Evolutionary conservation across 2,888 invertebrate genomes (phyloP).

Genomic region (Schizotus pectinicornis): DNA sequence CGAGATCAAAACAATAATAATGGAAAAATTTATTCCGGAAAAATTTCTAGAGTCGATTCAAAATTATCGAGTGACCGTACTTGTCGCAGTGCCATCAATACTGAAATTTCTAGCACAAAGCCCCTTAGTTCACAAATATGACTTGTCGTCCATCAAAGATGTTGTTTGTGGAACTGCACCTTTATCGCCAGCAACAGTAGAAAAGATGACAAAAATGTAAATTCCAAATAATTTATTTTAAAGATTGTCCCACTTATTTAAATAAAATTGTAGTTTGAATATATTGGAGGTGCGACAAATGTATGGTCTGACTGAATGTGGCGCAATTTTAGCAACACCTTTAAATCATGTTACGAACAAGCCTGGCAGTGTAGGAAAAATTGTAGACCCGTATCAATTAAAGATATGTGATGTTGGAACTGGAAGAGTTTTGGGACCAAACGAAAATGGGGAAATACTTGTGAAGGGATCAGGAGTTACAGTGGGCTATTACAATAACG

Average conservation of each 20-base stretch:
- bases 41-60: background rate
- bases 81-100: constrained; percentile 2
- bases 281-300: constrained; percentile 19
- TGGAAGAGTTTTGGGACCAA: constrained; percentile 56
- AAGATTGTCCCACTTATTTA: no score
- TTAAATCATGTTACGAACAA: constrained; percentile 55
- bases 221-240: no score
- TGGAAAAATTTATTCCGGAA: no score
- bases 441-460: constrained; percentile 77
- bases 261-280: no score
- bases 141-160: constrained; percentile 1
- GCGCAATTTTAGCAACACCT: no score
- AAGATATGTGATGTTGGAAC: constrained; percentile 66
- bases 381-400: constrained; percentile 65
- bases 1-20: no score
- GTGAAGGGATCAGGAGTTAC: constrained; percentile 68
- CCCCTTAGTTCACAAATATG: background rate
- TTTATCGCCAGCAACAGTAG: constrained; percentile 8
- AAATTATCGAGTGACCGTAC: background rate
- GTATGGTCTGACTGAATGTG: constrained; percentile 33
- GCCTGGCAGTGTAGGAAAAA: constrained; percentile 67
- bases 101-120: constrained; percentile 5
- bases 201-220: constrained; percentile 5
- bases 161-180: constrained; percentile 17
- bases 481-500: constrained; percentile 79